Percentiles rank a stretch among this genome's conserved stretches.
These are phyloP conservation scores for Mesitornis unicolor DNA, from an alignment of 2,113 vertebrate species.

Conservation along the genomic window DNA sequence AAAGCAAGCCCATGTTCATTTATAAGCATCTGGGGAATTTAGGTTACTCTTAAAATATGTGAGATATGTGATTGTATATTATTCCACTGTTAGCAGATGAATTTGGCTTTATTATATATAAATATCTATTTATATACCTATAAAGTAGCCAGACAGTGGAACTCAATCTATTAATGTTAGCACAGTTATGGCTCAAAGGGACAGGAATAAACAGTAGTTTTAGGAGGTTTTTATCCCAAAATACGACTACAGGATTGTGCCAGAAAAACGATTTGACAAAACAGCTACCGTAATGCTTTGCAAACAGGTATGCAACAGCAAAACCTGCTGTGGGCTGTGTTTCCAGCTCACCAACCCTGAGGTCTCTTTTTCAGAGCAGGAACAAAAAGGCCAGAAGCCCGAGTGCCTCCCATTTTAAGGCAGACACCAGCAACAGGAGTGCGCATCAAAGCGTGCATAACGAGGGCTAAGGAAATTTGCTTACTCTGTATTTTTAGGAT, in stretches of 20 bases:
- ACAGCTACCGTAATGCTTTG: not conserved
- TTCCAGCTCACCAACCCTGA: not conserved
- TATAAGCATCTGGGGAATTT: constrained; percentile 9
- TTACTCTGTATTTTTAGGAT: constrained; percentile 33
- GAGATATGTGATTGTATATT: constrained; percentile 16
- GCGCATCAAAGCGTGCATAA: not conserved
- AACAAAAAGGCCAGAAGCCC: not conserved
- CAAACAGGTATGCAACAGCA: not conserved
- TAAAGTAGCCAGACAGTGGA: not conserved
- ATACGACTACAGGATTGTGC: not conserved
- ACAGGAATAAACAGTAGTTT: not conserved
- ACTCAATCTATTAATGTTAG: not conserved
- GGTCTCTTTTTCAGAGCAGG: not conserved
- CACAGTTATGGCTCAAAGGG: not conserved
- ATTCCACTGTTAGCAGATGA: not conserved
- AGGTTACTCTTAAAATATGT: constrained; percentile 30
- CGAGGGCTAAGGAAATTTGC: constrained; percentile 30
- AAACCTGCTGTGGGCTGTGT: not conserved
- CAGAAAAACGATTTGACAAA: not conserved
- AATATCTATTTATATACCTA: not conserved
- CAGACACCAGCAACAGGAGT: not conserved
- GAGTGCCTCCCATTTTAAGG: not conserved
- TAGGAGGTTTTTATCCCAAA: not conserved
- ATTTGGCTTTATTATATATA: not conserved
- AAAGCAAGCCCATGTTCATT: not conserved